These are phyloP conservation scores for Molothrus aeneus DNA, from an alignment of 2,797 vertebrate species.

Conservation along the genomic window DNA sequence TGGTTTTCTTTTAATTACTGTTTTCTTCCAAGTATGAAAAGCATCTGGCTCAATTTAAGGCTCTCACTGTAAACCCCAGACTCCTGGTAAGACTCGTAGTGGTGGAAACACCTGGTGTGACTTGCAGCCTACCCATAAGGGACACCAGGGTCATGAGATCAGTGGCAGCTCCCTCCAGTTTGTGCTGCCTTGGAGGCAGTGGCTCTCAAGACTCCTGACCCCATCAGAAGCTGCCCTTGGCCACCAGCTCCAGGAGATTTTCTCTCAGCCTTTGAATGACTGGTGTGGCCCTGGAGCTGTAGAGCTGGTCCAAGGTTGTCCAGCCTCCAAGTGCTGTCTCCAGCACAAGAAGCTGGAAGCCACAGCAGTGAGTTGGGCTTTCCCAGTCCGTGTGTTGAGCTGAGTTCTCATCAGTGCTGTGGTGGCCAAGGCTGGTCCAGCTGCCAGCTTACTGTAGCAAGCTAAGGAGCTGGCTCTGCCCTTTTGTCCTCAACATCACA, in stretches of 20 bases:
- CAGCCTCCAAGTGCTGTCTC: not conserved
- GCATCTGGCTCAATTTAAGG: not conserved
- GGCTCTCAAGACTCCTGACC: not conserved
- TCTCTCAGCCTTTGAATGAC: not conserved
- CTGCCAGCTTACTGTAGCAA: not conserved
- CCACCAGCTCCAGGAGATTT: not conserved
- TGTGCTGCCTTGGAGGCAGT: not conserved
- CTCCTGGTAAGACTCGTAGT: not conserved
- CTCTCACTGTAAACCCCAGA: not conserved
- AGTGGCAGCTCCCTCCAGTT: not conserved
- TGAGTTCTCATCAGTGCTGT: not conserved
- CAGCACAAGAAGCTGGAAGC: not conserved
- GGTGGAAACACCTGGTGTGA: not conserved
- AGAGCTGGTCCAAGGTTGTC: not conserved
- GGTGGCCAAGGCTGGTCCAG: fast-evolving
- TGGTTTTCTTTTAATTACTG: not conserved
- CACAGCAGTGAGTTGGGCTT: not conserved
- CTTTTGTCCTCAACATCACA: not conserved
- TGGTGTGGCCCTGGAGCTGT: not conserved
- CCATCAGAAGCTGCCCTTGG: not conserved
- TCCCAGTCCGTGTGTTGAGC: not conserved
- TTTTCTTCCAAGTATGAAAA: not conserved
- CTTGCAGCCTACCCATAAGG: not conserved
- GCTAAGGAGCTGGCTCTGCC: not conserved
- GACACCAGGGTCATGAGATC: not conserved